These are phyloP conservation scores for Notoglanidium macrostoma DNA, from an alignment of 2,797 vertebrate species.

Conservation along the genomic window DNA sequence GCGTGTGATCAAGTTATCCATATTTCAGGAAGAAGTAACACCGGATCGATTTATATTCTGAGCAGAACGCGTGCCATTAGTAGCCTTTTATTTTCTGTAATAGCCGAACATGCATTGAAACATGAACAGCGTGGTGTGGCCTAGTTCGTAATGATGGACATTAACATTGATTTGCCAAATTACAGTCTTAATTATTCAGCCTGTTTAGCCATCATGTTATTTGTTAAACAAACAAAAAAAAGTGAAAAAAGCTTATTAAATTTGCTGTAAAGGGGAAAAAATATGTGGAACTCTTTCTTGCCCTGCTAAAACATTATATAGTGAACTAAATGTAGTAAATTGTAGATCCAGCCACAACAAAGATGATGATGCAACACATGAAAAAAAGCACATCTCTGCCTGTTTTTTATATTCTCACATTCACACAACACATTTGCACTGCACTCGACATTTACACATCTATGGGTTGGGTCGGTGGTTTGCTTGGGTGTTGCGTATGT, in stretches of 20 bases:
- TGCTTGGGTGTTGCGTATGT: background rate
- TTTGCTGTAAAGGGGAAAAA: too few species aligned
- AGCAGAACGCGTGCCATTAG: background rate
- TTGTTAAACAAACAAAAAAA: too few species aligned
- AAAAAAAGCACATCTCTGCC: too few species aligned
- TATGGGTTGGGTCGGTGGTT: background rate
- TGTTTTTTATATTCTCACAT: too few species aligned
- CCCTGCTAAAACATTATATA: background rate
- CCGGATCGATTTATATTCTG: too few species aligned
- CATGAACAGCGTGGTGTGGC: background rate
- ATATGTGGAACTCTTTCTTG: too few species aligned
- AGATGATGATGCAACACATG: too few species aligned
- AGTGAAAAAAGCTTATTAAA: too few species aligned
- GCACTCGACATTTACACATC: background rate
- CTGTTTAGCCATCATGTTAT: too few species aligned
- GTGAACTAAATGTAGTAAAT: background rate
- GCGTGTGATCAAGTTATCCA: background rate
- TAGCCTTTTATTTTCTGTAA: background rate
- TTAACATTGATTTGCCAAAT: background rate
- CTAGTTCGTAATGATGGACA: background rate
- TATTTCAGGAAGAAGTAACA: background rate
- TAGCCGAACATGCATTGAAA: background rate
- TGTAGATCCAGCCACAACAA: background rate
- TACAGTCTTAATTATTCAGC: too few species aligned
- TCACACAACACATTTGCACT: background rate